phyloP scores from a whole-genome alignment of 2,888 invertebrate genomes.

The Ommatoiulus sabulosus region DNA sequence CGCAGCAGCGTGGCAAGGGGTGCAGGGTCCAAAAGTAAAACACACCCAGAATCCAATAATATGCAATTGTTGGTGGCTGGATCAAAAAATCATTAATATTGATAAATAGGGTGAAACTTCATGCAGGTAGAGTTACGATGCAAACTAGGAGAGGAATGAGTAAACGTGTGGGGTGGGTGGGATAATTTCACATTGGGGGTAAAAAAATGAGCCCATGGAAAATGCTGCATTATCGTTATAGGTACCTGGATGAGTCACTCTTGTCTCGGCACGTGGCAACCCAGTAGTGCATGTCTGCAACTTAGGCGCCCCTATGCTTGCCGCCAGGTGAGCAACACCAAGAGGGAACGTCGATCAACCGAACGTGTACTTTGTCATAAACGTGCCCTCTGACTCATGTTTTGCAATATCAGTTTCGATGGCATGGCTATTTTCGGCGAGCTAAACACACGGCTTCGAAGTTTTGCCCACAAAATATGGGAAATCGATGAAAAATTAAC shows the following conservation, averaged over 20 bases:
- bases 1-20: background rate
- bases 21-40: background rate
- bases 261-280: constrained; percentile 25
- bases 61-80: constrained; percentile 11
- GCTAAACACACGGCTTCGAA: background rate
- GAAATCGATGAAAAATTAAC: background rate
- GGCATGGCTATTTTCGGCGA: background rate
- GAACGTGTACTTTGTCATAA: background rate
- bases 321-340: constrained; percentile 34
- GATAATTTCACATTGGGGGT: background rate
- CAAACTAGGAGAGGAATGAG: background rate
- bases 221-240: background rate
- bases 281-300: background rate
- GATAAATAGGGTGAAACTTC: constrained; percentile 27
- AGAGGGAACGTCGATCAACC: background rate
- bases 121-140: constrained; percentile 33
- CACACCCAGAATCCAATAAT: constrained; percentile 34
- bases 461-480: background rate
- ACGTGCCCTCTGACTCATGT: background rate
- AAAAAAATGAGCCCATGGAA: background rate
- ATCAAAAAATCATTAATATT: constrained; percentile 26
- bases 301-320: background rate
- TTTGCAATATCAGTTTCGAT: background rate
- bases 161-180: background rate
- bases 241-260: background rate